Base-by-base conservation (phyloP, 1,140 invertebrate species). In the Adelges cooleyi region DNA sequence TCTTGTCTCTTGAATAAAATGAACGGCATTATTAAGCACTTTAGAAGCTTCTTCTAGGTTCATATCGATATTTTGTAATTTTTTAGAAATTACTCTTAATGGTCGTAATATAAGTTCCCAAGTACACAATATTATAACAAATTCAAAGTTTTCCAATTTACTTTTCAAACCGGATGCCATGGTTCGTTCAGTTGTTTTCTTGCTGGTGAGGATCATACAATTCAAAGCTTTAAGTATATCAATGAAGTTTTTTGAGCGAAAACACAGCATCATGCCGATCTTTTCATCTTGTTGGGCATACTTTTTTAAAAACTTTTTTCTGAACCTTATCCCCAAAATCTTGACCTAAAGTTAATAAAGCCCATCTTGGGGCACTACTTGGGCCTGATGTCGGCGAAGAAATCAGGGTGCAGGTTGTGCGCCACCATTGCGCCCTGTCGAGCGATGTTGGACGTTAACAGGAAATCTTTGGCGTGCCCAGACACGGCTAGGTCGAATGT, bases 341-440 rank as follows among this genome's bases (percentile, higher is more conserved):
- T 49, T 23, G 4, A 25, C 48, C 48, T 2, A 50, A n/a, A 50
- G 23, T 25, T 6, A 50, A 50, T 25, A 22, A 50, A 25, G 22
- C 22, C 48, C 22, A 25, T 6, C 48, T 50, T 25, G 48, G 48
- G 0, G 48, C 48, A 1, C 48, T 50, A n/a, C 48, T n/a, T n/a
- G n/a, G 76, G 73, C 0, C 79, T 79, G 17, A 81, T 69, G 67
- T 76, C 74, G 11, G 75, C 77, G n/a, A 51, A 17, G 36, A 44
- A 68, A 22, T 65, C 59, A 17, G 27, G 18, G n/a, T 42, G 29
- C 18, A 68, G n/a, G 27, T 65, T 68, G 15, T 48, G 29, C 5
- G 29, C 29, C 11, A 33, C 29, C 5, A 33, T 11, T 5, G 11
- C 29, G 5, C 5, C 5, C 11, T 33, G 29, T 11, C 11, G 5